Evolutionary conservation across 2,888 invertebrate species (phyloP), one percentile per base, ranked within the genome.

Genomic region (Pantelozetes paolii): DNA sequence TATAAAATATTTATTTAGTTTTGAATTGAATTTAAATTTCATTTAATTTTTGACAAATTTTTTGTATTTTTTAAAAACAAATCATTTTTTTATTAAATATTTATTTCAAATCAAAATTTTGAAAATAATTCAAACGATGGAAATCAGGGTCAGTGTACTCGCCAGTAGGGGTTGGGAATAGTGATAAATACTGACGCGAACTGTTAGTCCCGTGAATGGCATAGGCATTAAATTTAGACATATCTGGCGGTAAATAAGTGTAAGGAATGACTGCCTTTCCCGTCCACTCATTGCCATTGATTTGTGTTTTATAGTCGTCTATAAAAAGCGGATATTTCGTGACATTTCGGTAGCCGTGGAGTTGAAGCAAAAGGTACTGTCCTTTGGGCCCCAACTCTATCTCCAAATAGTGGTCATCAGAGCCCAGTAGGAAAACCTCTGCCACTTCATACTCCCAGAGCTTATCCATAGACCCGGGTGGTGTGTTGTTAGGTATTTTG

Each of bases 331-430:
- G 77, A 72, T 82, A 81, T 67, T 62, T 59, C 6, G 71, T 75
- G 5, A 72, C 69, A 57, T 75, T 75, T n/a, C 70, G n/a, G 30
- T 54, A 72, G 18, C 75, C 75, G 0, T 64, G n/a, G 13, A 72
- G 62, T 59, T 69, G 28, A 20, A 77, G 69, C 57, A 54, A n/a
- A 23, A 71, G 77, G 79, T 79, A 80, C 75, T 80, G 80, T 59
- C 84, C 85, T 81, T 81, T 84, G 80, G 85, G 85, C 48, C 83
- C 82, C 23, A 85, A 79, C 77, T 85, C 85, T 20, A 85, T 81
- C 79, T 84, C 85, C 26, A 85, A 78, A 77, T 85, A 85, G 72
- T 83, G 81, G 8, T 83, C 81, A 30, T 83, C 82, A 11, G 54
- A 36, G 74, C 84, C 83, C 50, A 84, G 80, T 78, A 85, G 85